Base-by-base conservation (phyloP, 2,797 vertebrate genomes). In the Chaetophractus vellerosus region DNA sequence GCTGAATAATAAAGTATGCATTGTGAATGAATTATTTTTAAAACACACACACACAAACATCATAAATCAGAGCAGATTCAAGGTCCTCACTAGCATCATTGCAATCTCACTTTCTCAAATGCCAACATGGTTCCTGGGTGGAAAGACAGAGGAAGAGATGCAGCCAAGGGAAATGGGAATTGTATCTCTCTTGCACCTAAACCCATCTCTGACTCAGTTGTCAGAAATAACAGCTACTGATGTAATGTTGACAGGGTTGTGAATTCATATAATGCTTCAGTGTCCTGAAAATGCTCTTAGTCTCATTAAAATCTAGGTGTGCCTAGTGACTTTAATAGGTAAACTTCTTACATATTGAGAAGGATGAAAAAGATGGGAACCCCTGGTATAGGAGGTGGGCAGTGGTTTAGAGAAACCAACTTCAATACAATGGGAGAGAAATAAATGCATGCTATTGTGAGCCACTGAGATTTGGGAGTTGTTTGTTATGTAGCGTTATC, bases 21-120 rank as follows among this genome's bases (percentile, higher is more conserved):
- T n/a, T 94, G 6, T 57, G 75, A 63, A 68, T 21, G 24, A 83
- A 66, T 85, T 50, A 57, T 64, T 31, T 3, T 18, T 33, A 38
- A 5, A 52, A 69, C 50, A 24, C 8, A 45, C 8, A 45, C 45
- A 45, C 45, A 45, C 45, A n/a, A 26, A 55, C 87, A 66, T 59
- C 26, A 89, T 52, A 74, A 61, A 68, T 81, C 72, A 79, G 63
- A 92, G 24, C 24, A 85, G 50, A 88, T 45, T 71, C 10, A 63
- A 91, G 83, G 84, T 52, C 50, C 48, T 86, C 12, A 11, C 14
- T 21, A 52, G 82, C 57, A 12, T 18, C 48, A 64, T 26, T 78
- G 21, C 19, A 66, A 2, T 63, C 68, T 71, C 19, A 24, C 11
- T 55, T 87, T 90, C n/a, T 68, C 93, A 72, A 61, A 68, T 74